Conservation (phyloP, 2,888 invertebrate species). For the Pyrochroa serraticornis region DNA sequence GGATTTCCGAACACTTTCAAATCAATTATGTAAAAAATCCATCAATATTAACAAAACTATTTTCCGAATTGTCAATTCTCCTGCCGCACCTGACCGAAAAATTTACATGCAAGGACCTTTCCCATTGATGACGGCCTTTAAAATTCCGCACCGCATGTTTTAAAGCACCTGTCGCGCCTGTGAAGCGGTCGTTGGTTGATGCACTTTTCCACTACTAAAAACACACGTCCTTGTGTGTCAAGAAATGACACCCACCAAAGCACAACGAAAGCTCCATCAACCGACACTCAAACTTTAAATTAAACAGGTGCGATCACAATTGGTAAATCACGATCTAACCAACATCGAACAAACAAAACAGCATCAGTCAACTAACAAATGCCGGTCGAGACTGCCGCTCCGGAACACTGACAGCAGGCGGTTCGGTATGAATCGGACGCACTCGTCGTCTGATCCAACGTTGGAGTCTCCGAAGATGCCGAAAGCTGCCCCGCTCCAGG, state of each 20-base stretch:
- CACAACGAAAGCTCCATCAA: neutral
- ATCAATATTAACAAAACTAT: too few relatives aligned
- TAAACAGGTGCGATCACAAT: conserved; percentile 35
- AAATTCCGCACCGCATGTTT: conserved; percentile 27
- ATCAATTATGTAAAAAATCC: neutral
- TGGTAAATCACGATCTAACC: conserved; percentile 43
- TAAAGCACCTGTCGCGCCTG: conserved; percentile 34
- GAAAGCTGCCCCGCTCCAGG: too few relatives aligned
- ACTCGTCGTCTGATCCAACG: conserved; percentile 47
- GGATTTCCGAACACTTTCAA: neutral
- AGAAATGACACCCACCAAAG: neutral
- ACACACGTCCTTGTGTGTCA: too few relatives aligned
- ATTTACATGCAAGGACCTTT: neutral
- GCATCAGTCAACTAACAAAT: conserved; percentile 45
- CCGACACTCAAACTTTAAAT: conserved; percentile 23
- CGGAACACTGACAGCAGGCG: conserved; percentile 43
- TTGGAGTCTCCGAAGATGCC: conserved; percentile 42
- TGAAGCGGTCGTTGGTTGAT: neutral
- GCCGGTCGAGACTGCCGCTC: conserved; percentile 50
- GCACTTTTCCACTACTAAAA: neutral
- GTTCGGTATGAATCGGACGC: conserved; percentile 42
- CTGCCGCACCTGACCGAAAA: too few relatives aligned
- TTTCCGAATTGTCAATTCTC: too few relatives aligned
- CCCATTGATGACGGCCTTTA: neutral
- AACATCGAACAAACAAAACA: conserved; percentile 40